Percentiles rank a stretch among this genome's conserved stretches.
These are phyloP conservation scores for Ifrita kowaldi DNA, from an alignment of 2,113 vertebrate species.

Conservation along the genomic window DNA sequence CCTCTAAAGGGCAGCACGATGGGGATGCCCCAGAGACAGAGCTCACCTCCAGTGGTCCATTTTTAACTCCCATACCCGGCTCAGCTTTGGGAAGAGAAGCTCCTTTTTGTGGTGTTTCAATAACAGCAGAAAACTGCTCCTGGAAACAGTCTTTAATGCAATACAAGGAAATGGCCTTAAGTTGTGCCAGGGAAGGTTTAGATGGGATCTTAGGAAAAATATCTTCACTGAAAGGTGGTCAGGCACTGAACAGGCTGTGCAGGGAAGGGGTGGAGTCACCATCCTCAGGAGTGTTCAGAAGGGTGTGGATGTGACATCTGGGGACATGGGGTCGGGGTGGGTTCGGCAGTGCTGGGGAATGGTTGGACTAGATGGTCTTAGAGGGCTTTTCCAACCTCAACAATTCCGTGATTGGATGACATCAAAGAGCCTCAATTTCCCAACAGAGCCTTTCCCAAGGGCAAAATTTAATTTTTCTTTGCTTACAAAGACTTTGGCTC, in stretches of 20 bases:
- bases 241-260: background rate
- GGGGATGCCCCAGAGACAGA: background rate
- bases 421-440: background rate
- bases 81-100: background rate
- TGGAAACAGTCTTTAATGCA: background rate
- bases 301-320: background rate
- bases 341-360: background rate
- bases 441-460: background rate
- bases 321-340: background rate
- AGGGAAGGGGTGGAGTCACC: background rate
- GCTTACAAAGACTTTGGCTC: background rate
- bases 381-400: background rate
- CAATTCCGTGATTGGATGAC: background rate
- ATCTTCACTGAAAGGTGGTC: background rate
- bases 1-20: background rate
- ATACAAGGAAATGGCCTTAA: background rate
- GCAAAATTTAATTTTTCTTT: background rate
- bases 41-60: background rate
- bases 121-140: background rate
- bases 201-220: background rate
- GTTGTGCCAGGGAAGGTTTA: background rate
- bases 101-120: background rate
- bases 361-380: fast-evolving
- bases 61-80: background rate
- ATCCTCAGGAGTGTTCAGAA: background rate